Evolutionary conservation across 2,797 vertebrate species (phyloP).

Genomic region (Babyrousa celebensis): DNA sequence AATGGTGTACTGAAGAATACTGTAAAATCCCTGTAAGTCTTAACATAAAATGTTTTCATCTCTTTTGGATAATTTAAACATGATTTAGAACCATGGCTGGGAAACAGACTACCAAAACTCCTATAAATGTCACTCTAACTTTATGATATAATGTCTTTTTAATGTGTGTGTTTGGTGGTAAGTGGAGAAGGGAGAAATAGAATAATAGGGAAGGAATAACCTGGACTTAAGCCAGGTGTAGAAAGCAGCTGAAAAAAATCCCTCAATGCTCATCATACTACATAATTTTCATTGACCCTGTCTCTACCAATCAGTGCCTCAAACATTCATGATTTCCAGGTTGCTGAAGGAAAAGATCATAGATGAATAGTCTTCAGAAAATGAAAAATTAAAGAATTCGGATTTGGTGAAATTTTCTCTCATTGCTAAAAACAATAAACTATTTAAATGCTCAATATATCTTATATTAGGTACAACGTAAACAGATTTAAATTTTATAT

Average conservation of each 20-base stretch:
- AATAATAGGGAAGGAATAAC: conserved; percentile 35
- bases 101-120: not conserved
- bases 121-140: not conserved
- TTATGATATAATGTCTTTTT: conserved; percentile 32
- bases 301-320: not conserved
- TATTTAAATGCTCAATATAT: not conserved
- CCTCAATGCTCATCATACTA: not conserved
- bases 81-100: not conserved
- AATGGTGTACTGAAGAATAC: conserved; percentile 12
- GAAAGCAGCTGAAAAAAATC: not conserved
- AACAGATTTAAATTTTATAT: not conserved
- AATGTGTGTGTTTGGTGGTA: not conserved
- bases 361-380: conserved; percentile 40
- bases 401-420: conserved; percentile 36
- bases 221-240: not conserved
- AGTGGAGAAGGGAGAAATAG: conserved; percentile 3
- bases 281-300: conserved; percentile 41
- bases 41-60: conserved; percentile 55
- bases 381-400: conserved; percentile 8
- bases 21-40: conserved; percentile 34
- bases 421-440: not conserved
- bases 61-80: conserved; percentile 48
- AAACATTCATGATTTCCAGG: conserved; percentile 9
- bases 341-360: not conserved
- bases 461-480: not conserved